Evolutionary conservation across 1,140 invertebrate genomes (phyloP).

Genomic region (Acromyrmex charruanus): DNA sequence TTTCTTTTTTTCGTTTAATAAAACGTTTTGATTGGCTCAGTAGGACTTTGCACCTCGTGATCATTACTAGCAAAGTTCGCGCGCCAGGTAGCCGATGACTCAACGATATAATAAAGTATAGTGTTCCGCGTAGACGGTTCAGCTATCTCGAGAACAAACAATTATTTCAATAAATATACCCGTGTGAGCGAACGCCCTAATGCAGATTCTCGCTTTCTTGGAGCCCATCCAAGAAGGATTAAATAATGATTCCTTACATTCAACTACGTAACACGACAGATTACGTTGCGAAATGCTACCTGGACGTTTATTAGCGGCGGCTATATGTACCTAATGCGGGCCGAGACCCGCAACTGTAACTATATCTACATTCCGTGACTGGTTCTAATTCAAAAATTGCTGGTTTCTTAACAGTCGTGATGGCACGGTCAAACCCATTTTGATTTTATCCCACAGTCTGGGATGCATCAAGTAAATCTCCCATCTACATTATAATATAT

Average conservation of each 20-base stretch:
- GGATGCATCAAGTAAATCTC: not conserved
- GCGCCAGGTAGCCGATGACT: conserved; percentile 83
- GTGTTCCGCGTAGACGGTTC: conserved; percentile 62
- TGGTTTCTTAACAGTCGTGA: conserved; percentile 80
- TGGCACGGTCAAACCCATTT: conserved; percentile 70
- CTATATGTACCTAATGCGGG: conserved; percentile 5
- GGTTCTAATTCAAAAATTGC: conserved; percentile 83
- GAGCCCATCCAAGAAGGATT: not conserved
- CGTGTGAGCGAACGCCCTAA: not conserved
- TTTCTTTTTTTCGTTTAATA: conserved; percentile 68
- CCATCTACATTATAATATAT: not conserved
- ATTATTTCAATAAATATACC: conserved; percentile 38
- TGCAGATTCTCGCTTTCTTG: conserved; percentile 4
- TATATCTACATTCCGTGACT: conserved; percentile 77
- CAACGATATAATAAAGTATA: conserved; percentile 66
- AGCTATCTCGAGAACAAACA: conserved; percentile 9
- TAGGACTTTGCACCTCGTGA: conserved; percentile 77
- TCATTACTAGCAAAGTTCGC: conserved; percentile 71
- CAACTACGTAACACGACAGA: not conserved
- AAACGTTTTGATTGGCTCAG: conserved; percentile 80
- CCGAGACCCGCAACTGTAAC: conserved; percentile 74
- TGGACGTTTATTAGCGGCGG: conserved; percentile 15
- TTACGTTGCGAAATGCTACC: conserved; percentile 23
- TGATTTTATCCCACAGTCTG: conserved; percentile 58
- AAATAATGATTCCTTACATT: conserved; percentile 21